phyloP scores from a whole-genome alignment of 2,797 vertebrate genomes.

The Gallinago solitaria region DNA sequence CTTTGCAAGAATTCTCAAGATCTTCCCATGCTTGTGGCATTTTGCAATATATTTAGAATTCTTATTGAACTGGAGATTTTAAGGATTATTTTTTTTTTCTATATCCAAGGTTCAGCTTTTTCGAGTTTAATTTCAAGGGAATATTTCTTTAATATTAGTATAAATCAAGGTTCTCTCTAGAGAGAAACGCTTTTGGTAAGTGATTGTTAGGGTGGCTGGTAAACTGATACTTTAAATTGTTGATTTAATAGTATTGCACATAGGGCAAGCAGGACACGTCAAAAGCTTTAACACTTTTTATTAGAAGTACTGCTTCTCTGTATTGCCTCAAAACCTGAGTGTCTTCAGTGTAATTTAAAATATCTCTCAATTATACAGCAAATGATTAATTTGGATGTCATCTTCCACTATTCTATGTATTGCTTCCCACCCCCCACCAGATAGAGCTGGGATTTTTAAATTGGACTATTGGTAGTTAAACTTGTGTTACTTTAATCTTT shows the following conservation, averaged over 20 bases:
- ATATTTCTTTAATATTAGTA: background rate
- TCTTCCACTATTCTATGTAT: background rate
- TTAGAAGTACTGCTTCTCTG: background rate
- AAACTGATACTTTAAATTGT: background rate
- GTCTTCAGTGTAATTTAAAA: background rate
- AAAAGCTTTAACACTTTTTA: background rate
- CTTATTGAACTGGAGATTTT: background rate
- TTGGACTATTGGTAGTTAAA: background rate
- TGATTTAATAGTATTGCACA: background rate
- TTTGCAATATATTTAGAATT: background rate
- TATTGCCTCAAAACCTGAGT: background rate
- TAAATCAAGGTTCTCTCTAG: background rate
- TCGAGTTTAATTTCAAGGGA: background rate
- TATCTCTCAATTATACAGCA: background rate
- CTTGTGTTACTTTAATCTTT: background rate
- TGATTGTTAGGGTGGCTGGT: background rate
- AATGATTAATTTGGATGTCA: background rate
- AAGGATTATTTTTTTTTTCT: background rate
- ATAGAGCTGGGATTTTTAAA: background rate
- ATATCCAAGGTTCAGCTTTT: background rate
- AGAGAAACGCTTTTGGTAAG: background rate
- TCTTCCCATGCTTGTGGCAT: background rate
- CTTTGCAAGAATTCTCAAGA: background rate
- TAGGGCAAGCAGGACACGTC: background rate
- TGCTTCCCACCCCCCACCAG: background rate